Evolutionary conservation across 2,888 invertebrate genomes (phyloP), one percentile per base, ranked within the genome.

Genomic region (Zygogramma bicolorata): DNA sequence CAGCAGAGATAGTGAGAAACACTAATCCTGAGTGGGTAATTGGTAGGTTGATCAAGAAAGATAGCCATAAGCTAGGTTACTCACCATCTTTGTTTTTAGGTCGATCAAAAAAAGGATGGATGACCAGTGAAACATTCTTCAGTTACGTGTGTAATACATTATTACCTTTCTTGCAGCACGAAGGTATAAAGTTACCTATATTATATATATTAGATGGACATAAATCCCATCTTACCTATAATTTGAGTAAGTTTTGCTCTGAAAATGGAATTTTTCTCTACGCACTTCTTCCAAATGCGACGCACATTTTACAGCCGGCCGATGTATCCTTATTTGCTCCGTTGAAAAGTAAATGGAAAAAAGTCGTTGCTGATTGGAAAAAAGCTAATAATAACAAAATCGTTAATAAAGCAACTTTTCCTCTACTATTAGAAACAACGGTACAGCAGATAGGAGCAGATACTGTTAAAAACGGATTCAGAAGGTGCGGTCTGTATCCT

Each of bases 211-310:
- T 82, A 22, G 81, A 83, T 77, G 81, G 81, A 6, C 82, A 81
- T 63, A 77, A 76, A 62, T 81, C 80, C 2, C 83, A 82, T 63
- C 42, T 79, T 18, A 78, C 74, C 10, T 22, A 53, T 53, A 38
- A 65, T 29, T 29, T 72, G 0, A 77, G 77, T 71, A 60, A 81
- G 31, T 80, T 77, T 31, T 83, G 81, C 70, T 60, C 70, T 18
- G 73, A 77, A 7, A 75, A 80, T 38, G 60, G 70, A 25, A 81
- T 83, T 42, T 78, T 82, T 67, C 58, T 83, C 6, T 79, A 78
- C 58, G 73, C 76, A n/a, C 34, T 70, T 13, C 70, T 67, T 8
- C 68, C 68, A 42, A 71, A 71, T 31, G 67, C 71, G 10, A 74
- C 71, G 3, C 74, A 74, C 40, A 58, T 74, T 3, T 49, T 68